A percentile compares a stretch with the other conserved stretches of the same genome.
These are phyloP conservation scores for Plecotus auritus DNA, from an alignment of 2,113 vertebrate genomes.

Conservation along the genomic window DNA sequence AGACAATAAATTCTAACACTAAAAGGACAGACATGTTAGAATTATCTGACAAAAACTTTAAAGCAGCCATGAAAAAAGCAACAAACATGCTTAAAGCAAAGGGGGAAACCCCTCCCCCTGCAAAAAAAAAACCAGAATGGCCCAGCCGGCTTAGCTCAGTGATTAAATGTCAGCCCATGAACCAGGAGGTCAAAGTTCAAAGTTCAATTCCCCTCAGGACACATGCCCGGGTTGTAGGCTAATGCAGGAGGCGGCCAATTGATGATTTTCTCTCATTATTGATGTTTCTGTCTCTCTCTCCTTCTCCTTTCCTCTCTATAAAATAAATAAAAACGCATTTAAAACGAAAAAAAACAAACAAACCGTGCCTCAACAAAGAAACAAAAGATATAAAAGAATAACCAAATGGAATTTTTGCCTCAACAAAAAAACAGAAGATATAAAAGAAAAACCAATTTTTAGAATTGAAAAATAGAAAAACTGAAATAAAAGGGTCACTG, in stretches of 20 bases:
- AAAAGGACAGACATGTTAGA: background rate
- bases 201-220: no score
- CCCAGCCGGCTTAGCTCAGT: no score
- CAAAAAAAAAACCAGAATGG: background rate
- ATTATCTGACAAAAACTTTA: background rate
- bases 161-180: no score
- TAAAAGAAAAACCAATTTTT: background rate
- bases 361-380: background rate
- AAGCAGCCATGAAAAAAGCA: background rate
- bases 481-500: background rate
- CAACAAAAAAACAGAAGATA: background rate
- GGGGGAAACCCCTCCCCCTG: no score
- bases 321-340: no score
- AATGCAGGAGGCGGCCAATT: no score
- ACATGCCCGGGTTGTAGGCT: no score
- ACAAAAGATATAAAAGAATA: background rate
- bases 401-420: background rate
- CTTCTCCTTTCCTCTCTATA: no score
- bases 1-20: background rate
- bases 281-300: no score
- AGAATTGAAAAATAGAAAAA: constrained; percentile 6
- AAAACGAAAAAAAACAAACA: background rate
- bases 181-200: no score
- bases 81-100: background rate
- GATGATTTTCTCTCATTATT: no score